Conservation (phyloP, 2,888 invertebrate genomes). For the Nasonovia ribisnigri region DNA sequence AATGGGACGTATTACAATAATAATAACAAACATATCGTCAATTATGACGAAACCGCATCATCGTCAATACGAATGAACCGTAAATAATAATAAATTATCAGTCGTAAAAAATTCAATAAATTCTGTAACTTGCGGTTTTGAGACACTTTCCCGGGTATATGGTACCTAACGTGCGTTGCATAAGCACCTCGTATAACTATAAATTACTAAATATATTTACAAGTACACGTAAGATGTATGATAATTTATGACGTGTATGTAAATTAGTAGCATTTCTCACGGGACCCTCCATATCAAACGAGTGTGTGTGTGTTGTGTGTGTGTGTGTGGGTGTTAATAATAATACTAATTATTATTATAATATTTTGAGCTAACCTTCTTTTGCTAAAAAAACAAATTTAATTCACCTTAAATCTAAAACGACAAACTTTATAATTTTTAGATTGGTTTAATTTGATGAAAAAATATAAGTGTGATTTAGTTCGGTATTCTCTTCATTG, state of each 20-base stretch:
- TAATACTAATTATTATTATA: background rate
- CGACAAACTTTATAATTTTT: background rate
- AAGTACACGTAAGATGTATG: background rate
- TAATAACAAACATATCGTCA: background rate
- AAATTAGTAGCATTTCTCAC: slow-evolving; percentile 10
- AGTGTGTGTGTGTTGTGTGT: background rate
- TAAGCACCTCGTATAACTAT: background rate
- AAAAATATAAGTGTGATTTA: background rate
- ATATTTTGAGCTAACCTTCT: background rate
- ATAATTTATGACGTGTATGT: slow-evolving; percentile 4
- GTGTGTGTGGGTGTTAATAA: background rate
- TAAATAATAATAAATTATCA: no score
- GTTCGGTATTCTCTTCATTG: background rate
- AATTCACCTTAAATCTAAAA: background rate
- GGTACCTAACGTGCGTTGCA: no score
- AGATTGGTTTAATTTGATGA: background rate
- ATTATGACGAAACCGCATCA: background rate
- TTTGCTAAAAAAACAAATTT: background rate
- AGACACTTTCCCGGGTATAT: no score
- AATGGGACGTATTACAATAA: background rate
- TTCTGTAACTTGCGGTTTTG: background rate
- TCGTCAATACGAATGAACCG: background rate
- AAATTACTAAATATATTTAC: slow-evolving; percentile 31
- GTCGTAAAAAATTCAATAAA: background rate
- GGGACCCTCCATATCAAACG: background rate